phyloP scores from a whole-genome alignment of 2,888 invertebrate species.

The Clanis bilineata region DNA sequence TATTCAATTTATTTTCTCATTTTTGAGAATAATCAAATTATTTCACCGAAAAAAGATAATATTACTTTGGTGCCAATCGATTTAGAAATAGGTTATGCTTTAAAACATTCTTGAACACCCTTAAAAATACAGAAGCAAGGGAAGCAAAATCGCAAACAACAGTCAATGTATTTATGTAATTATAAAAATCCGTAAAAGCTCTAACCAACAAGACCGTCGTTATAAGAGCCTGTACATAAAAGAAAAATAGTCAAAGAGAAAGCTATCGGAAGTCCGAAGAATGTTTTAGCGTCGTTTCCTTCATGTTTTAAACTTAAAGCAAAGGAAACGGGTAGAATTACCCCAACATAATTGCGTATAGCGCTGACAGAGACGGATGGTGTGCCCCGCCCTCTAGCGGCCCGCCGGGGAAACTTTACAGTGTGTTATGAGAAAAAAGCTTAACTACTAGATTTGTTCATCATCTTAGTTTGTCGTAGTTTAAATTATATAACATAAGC shows the following conservation, averaged over 20 bases:
- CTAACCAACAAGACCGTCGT: too few species aligned
- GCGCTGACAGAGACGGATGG: slow-evolving; percentile 8
- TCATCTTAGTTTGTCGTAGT: too few species aligned
- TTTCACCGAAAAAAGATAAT: too few species aligned
- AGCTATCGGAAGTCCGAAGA: not conserved
- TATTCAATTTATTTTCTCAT: not conserved
- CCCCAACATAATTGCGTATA: slow-evolving; percentile 6
- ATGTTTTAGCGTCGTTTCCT: not conserved
- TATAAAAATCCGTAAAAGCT: not conserved
- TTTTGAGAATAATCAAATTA: not conserved
- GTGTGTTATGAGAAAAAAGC: too few species aligned
- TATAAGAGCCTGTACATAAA: not conserved
- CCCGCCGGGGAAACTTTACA: not conserved
- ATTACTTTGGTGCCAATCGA: too few species aligned
- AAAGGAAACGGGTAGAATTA: slow-evolving; percentile 10
- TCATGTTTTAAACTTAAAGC: not conserved
- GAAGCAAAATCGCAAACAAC: too few species aligned
- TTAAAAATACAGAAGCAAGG: too few species aligned
- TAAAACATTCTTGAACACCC: too few species aligned
- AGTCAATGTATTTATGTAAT: too few species aligned
- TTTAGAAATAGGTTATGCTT: too few species aligned
- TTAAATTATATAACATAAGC: too few species aligned
- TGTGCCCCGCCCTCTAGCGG: not conserved
- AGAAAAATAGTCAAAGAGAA: not conserved
- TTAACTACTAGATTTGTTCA: too few species aligned